Conservation (phyloP, 2,888 invertebrate genomes). For the Apodemia zela region DNA sequence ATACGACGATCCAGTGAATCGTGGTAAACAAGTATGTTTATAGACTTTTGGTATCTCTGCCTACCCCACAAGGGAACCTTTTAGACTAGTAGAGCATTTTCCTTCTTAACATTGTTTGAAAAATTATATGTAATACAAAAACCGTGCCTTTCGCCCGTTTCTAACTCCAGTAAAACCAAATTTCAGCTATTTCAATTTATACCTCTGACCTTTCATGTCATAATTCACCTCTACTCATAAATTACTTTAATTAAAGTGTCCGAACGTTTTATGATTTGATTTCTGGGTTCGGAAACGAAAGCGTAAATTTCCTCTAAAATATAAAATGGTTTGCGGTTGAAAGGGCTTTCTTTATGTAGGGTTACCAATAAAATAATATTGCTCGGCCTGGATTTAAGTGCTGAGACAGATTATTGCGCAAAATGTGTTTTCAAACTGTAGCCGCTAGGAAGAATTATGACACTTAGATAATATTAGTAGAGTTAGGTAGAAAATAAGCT, state of each 20-base stretch:
- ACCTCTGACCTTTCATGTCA: conserved; percentile 11
- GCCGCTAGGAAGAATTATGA: not conserved
- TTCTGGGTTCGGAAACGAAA: conserved; percentile 15
- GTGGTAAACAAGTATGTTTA: too few relatives aligned
- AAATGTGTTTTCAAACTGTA: not conserved
- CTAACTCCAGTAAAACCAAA: not conserved
- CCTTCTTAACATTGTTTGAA: too few relatives aligned
- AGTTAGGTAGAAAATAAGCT: not conserved
- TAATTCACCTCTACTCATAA: conserved; percentile 4
- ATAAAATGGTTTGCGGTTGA: conserved; percentile 14
- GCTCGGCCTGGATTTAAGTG: not conserved
- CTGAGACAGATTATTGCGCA: not conserved
- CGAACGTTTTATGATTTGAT: conserved; percentile 16
- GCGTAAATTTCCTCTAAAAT: conserved; percentile 15
- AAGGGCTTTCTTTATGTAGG: conserved; percentile 12
- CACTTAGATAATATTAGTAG: not conserved
- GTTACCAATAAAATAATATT: conserved; percentile 7
- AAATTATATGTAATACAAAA: not conserved
- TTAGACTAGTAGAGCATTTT: too few relatives aligned
- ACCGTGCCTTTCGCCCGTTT: not conserved
- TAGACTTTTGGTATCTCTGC: too few relatives aligned
- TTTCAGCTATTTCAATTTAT: conserved; percentile 6
- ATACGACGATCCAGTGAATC: too few relatives aligned
- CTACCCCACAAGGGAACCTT: too few relatives aligned
- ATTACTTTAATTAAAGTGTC: conserved; percentile 15